Evolutionary conservation across 2,888 invertebrate genomes (phyloP).

Genomic region (Epistrophella euchroma): DNA sequence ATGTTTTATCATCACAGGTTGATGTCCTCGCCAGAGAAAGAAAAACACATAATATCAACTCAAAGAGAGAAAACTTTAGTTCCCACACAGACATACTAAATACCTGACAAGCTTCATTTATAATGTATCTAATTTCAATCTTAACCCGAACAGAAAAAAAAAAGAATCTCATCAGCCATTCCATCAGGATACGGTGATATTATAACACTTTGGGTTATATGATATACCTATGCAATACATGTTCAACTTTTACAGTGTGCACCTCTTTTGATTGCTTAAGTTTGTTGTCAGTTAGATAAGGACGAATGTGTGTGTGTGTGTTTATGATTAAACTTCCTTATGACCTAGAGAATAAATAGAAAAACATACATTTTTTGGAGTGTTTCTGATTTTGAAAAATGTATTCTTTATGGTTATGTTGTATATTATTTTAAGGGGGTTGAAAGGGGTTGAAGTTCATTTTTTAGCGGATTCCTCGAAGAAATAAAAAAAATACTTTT

Average conservation of each 20-base stretch:
- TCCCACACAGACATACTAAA: background rate
- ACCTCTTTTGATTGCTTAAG: conserved; percentile 33
- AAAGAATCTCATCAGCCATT: conserved; percentile 17
- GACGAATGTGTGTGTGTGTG: conserved; percentile 2
- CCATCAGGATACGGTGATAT: conserved; percentile 11
- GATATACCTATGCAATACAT: background rate
- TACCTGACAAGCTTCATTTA: conserved; percentile 30
- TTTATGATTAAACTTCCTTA: conserved; percentile 16
- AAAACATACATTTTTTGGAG: background rate
- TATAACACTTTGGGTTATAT: conserved; percentile 4
- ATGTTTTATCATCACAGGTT: conserved; percentile 11
- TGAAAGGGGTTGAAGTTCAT: too few relatives aligned
- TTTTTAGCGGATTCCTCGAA: too few relatives aligned
- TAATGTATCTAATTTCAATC: conserved; percentile 53
- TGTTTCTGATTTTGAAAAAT: background rate
- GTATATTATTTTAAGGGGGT: too few relatives aligned
- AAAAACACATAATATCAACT: conserved; percentile 21
- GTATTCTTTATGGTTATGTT: too few relatives aligned
- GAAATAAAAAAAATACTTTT: too few relatives aligned
- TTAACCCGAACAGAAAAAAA: conserved; percentile 6
- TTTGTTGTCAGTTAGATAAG: conserved; percentile 8
- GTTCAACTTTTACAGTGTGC: conserved; percentile 11
- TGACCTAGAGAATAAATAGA: conserved; percentile 3
- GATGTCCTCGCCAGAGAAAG: conserved; percentile 30
- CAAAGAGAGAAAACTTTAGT: background rate